Evolutionary conservation across 2,888 invertebrate genomes (phyloP).

Genomic region (Lasioglossum calceatum): DNA sequence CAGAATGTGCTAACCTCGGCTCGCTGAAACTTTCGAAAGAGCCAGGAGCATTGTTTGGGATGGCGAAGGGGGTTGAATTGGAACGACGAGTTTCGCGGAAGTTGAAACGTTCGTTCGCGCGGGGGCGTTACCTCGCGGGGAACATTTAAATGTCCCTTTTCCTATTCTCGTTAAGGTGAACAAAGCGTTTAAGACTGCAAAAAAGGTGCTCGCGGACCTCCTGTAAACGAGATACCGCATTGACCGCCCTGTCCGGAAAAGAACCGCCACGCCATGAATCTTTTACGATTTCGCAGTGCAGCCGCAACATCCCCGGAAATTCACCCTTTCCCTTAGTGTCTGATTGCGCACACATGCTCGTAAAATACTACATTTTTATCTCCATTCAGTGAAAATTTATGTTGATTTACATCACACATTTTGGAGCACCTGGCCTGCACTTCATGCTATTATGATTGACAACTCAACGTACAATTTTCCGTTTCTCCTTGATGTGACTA

Average conservation of each 20-base stretch:
- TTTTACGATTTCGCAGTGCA: conserved; percentile 47
- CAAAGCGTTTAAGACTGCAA: conserved; percentile 53
- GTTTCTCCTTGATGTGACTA: too few species aligned
- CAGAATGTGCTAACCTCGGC: conserved; percentile 25
- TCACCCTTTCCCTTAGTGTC: conserved; percentile 14
- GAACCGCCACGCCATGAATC: conserved; percentile 44
- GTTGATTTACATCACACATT: neutral
- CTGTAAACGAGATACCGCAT: conserved; percentile 27
- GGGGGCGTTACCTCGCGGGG: conserved; percentile 41
- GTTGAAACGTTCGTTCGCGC: conserved; percentile 50
- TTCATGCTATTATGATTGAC: neutral
- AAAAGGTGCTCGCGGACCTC: conserved; percentile 26
- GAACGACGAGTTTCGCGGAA: conserved; percentile 50
- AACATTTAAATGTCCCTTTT: conserved; percentile 52
- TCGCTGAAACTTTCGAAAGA: conserved; percentile 43
- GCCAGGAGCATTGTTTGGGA: conserved; percentile 47
- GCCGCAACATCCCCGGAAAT: conserved; percentile 22
- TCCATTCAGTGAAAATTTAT: neutral
- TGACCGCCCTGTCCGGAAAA: conserved; percentile 25
- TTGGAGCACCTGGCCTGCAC: neutral
- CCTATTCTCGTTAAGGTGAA: conserved; percentile 47
- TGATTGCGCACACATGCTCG: neutral
- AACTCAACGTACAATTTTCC: neutral
- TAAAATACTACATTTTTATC: neutral
- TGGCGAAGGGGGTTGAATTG: conserved; percentile 29